These are phyloP conservation scores for Eucera pruinosa DNA, from an alignment of 2,888 invertebrate species.

Conservation along the genomic window DNA sequence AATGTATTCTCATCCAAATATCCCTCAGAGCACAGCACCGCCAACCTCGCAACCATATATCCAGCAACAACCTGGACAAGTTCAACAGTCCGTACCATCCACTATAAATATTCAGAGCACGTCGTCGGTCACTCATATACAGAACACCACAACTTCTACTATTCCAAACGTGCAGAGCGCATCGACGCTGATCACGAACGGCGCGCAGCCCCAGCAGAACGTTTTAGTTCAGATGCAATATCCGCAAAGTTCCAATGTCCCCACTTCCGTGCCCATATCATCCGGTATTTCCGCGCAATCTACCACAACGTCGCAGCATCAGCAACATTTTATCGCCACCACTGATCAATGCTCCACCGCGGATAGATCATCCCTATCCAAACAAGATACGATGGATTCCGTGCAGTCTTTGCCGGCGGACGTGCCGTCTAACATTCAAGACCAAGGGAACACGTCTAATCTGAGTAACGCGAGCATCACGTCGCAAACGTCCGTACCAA, in stretches of 20 bases:
- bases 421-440: constrained; percentile 48
- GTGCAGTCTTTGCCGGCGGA: constrained; percentile 72
- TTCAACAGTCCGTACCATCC: constrained; percentile 73
- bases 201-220: constrained; percentile 75
- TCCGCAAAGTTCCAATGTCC: constrained; percentile 69
- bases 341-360: constrained; percentile 66
- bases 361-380: constrained; percentile 71
- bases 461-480: constrained; percentile 13
- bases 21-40: constrained; percentile 54
- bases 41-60: constrained; percentile 68
- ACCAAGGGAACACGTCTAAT: constrained; percentile 36
- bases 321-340: constrained; percentile 75
- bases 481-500: constrained; percentile 46
- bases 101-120: constrained; percentile 73
- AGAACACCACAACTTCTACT: constrained; percentile 69
- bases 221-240: constrained; percentile 78
- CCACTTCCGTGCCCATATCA: constrained; percentile 77
- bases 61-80: constrained; percentile 69
- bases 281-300: constrained; percentile 73
- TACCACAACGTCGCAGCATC: constrained; percentile 68
- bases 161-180: constrained; percentile 72
- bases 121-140: constrained; percentile 70
- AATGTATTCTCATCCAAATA: constrained; percentile 68
- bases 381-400: constrained; percentile 79
- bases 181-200: constrained; percentile 68